A percentile compares a stretch with the other conserved stretches of the same genome.
phyloP scores from a whole-genome alignment of 2,113 vertebrate genomes.

The Cariama cristata region DNA sequence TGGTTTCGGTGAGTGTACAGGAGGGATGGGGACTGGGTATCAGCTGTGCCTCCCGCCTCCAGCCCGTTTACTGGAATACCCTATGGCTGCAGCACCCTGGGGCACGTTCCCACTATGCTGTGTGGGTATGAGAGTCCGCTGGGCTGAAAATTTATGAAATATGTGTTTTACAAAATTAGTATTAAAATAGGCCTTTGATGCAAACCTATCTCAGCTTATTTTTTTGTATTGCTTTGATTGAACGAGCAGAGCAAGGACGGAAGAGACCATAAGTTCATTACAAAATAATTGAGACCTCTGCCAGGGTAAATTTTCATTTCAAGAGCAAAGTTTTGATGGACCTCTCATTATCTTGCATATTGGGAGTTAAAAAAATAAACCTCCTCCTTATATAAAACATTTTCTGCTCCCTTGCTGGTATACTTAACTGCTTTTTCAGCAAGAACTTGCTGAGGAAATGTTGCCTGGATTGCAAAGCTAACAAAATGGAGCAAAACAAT shows the following conservation, averaged over 20 bases:
- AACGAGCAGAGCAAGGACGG: neutral
- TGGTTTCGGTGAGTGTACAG: neutral
- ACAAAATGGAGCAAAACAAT: neutral
- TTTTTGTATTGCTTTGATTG: neutral
- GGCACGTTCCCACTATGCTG: neutral
- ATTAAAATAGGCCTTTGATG: neutral
- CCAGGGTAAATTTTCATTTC: neutral
- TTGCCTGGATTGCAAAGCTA: neutral
- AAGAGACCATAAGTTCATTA: neutral
- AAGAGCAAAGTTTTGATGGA: neutral
- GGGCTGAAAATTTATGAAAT: neutral
- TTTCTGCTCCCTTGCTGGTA: neutral
- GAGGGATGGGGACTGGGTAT: neutral
- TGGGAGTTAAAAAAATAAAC: neutral
- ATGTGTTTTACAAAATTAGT: neutral
- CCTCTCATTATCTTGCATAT: neutral
- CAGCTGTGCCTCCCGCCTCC: neutral
- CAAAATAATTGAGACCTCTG: neutral
- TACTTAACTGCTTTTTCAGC: neutral
- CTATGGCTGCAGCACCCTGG: neutral
- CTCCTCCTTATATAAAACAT: neutral
- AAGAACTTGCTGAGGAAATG: neutral
- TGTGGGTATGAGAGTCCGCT: accelerated
- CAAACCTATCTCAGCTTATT: neutral
- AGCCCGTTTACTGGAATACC: neutral